Evolutionary conservation across 2,888 invertebrate species (phyloP).

Genomic region (Agonopterix alstromeriana): DNA sequence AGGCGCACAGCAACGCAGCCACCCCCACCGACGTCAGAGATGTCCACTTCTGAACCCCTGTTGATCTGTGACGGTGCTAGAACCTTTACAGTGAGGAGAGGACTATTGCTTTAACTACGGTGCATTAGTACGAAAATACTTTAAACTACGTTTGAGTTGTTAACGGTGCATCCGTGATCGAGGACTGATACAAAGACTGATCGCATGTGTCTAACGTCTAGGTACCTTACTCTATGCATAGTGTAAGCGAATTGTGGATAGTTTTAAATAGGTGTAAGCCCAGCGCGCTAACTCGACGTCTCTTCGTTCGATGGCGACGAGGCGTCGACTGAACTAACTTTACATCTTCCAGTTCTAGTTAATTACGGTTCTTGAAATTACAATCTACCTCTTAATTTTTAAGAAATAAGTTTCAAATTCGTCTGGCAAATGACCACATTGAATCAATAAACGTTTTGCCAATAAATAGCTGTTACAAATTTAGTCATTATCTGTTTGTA

Average conservation of each 20-base stretch:
- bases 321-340: constrained; percentile 36
- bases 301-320: constrained; percentile 35
- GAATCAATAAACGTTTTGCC: constrained; percentile 16
- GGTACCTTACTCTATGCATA: constrained; percentile 50
- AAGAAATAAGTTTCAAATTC: constrained; percentile 46
- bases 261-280: constrained; percentile 40
- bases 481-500: constrained; percentile 14
- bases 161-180: constrained; percentile 60
- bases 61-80: constrained; percentile 7
- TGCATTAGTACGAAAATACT: constrained; percentile 72
- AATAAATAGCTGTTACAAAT: constrained; percentile 26
- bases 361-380: constrained; percentile 61
- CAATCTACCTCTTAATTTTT: constrained; percentile 72
- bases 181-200: constrained; percentile 75
- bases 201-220: constrained; percentile 60
- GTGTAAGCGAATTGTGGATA: constrained; percentile 47
- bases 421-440: constrained; percentile 29
- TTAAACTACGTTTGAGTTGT: constrained; percentile 50
- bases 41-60: constrained; percentile 81
- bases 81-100: constrained; percentile 22
- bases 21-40: constrained; percentile 92
- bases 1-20: constrained; percentile 84
- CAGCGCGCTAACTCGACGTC: constrained; percentile 45
- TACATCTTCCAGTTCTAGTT: constrained; percentile 53
- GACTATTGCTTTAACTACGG: constrained; percentile 52